Base-by-base conservation (phyloP, 2,113 vertebrate species). In the Xenopus tropicalis region DNA sequence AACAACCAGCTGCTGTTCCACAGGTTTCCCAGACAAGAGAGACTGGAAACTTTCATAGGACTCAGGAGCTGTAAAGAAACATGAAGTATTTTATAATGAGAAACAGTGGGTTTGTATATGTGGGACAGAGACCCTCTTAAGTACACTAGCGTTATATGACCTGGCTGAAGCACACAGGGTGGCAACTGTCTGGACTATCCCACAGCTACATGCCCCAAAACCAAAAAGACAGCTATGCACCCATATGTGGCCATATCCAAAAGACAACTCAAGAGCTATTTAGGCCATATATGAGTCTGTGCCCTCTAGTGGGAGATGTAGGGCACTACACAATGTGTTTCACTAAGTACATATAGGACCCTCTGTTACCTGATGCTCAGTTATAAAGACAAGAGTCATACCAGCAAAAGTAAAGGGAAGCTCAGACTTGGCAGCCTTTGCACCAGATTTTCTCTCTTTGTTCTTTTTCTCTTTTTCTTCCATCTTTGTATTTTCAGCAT, bases 371-470 rank as follows among this genome's bases (percentile, higher is more conserved):
- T 1, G 29, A 7, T 37, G 6, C 2, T 37, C 29, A 4, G 29
- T 37, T 37, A 37, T 37, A 37, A 37, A 37, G 29, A 37, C 29
- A 3, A 37, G 25, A 37, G 29, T 37, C 71, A 74, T 81, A 98
- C 97, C 96, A 78, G 85, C 19, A 71, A 98, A 97, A 0, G 88
- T 93, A 77, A 93, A 97, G 0, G 97, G 95, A 22, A 98, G 93
- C 72, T 98, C 93, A 1, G 87, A 72, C 61, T 82, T 77, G 6
- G 91, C 91, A 3, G 86, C 88, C n/a, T 87, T 83, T 22, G 77
- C 84, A 73, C 86, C 63, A 0, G 71, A 79, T 57, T 82, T 82
- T 54, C 66, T 69, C 44, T 84, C 78, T 4, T 87, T 84, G 72
- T 83, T n/a, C 59, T 75, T 7, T 76, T 62, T 5, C 1, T 16